Evolutionary conservation across 2,797 vertebrate genomes (phyloP), one percentile per base, ranked within the genome.

Genomic region (Mus caroli): DNA sequence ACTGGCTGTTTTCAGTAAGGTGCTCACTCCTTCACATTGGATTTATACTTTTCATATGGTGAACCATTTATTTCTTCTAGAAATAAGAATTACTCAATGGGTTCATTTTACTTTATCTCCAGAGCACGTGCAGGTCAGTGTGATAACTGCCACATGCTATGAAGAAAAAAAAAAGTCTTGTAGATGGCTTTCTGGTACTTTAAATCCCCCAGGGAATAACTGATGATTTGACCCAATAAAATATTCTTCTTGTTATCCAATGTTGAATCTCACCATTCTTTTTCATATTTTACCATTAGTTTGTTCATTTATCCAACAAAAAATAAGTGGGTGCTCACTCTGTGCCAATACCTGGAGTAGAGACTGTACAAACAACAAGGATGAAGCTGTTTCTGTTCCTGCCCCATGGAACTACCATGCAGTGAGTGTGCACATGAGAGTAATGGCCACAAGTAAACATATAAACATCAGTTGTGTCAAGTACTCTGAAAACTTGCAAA

Each of bases 1-100:
- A 80, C 90, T 94, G 91, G 64, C 75, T 96, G 96, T 97, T 98
- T 98, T 97, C 98, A 96, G 86, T 56, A 60, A 93, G 98, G 94
- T 96, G 90, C 95, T 94, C 82, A 85, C 89, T 60, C 28, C 43
- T 96, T 97, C 90, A 96, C 71, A 60, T 73, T 93, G 46, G 26
- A 88, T 64, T 95, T 92, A 83, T 78, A 46, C 76, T 88, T 96
- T 94, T 67, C 58, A 94, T 95, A 88, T 8, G 90, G 6, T 24
- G 83, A 96, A 67, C 5, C 3, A 76, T 85, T 88, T 77, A 71
- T 87, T 95, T 88, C 62, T 93, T 96, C 96, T 71, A 87, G 73
- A 96, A 96, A 37, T 40, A 9, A 69, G 64, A 96, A 92, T 26
- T 6, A 78, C 34, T 79, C 62, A 92, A 94, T 96, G 46, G 22